phyloP scores from a whole-genome alignment of 37 sponge, comb jelly and placozoan genomes.

The Spongilla lacustris region DNA sequence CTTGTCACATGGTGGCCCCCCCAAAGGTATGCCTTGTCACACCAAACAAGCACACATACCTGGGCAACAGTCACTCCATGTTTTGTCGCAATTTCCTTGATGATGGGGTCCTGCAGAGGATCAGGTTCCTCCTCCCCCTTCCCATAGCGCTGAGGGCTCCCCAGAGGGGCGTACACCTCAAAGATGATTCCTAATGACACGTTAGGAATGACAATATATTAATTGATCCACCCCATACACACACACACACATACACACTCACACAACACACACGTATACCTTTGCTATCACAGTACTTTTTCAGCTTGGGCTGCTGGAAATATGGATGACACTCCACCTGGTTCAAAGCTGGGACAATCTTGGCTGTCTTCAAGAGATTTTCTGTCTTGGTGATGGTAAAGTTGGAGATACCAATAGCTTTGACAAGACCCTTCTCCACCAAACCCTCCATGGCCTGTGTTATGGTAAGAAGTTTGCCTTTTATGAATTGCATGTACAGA shows the following conservation, averaged over 20 bases:
- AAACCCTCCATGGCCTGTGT: slow-evolving; percentile 53
- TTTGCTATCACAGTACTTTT: slow-evolving; percentile 56
- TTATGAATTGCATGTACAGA: too few relatives aligned
- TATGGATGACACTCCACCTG: slow-evolving; percentile 74
- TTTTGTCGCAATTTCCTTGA: slow-evolving; percentile 49
- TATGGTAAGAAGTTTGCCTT: not conserved
- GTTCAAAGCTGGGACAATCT: slow-evolving; percentile 71
- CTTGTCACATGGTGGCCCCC: too few relatives aligned
- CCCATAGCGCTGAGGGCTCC: slow-evolving; percentile 12
- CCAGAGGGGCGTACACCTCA: slow-evolving; percentile 60
- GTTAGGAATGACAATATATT: too few relatives aligned
- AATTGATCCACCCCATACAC: not conserved
- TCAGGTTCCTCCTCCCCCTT: slow-evolving; percentile 20
- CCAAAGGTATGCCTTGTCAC: too few relatives aligned
- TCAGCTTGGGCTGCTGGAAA: slow-evolving; percentile 67
- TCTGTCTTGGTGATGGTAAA: slow-evolving; percentile 65
- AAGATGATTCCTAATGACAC: slow-evolving; percentile 36
- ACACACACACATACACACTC: not conserved
- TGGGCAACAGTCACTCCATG: slow-evolving; percentile 52
- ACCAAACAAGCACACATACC: not conserved
- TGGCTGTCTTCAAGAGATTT: slow-evolving; percentile 58
- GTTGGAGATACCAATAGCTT: slow-evolving; percentile 75
- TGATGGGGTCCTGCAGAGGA: slow-evolving; percentile 33
- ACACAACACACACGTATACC: slow-evolving; percentile 1
- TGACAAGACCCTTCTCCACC: slow-evolving; percentile 42